Evolutionary conservation across 1,140 invertebrate genomes (phyloP), one percentile per base, ranked within the genome.

Genomic region (Aphidius gifuensis): DNA sequence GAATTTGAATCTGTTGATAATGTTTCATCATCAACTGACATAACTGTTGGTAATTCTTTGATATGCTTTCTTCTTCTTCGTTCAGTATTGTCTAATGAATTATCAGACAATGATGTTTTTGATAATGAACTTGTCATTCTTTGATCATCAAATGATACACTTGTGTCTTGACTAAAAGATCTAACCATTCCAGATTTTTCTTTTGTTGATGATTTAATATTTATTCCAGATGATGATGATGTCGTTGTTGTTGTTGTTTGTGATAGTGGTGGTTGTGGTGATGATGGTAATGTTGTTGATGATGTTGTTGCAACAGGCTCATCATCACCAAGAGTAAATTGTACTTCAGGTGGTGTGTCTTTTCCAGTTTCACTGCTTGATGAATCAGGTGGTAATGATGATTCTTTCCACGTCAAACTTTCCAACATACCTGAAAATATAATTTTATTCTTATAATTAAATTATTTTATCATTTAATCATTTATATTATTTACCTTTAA

Each of bases 1-100:
- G 82, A 83, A 68, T 82, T 83, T 5, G 81, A 83, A 67, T 84
- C 83, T 6, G 83, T 84, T 0, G 82, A 83, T 1, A 81, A 70
- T 11, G 82, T 80, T 62, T 83, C 82, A 58, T 83, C 81, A 60
- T 80, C 79, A 46, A 81, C 65, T 3, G 72, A 74, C 67, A 74
- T 71, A 1, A 77, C 66, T 0, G 73, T 75, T 9, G 77, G 69
- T 43, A 78, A 62, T 21, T 80, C 78, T 53, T 50, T 72, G 3
- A 70, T n/a, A 0, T 68, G 54, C 8, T 46, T 50, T 16, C 48
- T 40, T 7, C 54, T 44, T 56, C 61, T 61, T 60, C 45, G 67
- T 23, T 56, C 59, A 6, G 71, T 58, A 8, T 43, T 46, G 40
- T 81, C 77, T 51, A 81, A 69, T 40, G 78, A 81, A 46, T 82